Evolutionary conservation across 2,888 invertebrate genomes (phyloP).

Genomic region (Tachystola acroxantha): DNA sequence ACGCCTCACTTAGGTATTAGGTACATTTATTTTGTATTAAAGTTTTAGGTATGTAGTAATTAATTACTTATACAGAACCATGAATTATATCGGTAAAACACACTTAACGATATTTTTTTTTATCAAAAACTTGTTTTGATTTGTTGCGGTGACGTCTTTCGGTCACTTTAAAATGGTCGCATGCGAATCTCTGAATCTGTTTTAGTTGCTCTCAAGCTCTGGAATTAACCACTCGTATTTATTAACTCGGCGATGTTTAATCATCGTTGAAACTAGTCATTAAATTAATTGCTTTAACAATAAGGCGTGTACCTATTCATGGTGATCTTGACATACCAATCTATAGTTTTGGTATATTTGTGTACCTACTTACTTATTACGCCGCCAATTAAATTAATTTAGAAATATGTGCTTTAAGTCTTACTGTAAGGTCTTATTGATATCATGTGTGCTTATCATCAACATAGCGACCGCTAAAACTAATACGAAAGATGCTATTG

Average conservation of each 20-base stretch:
- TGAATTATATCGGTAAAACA: too few species aligned
- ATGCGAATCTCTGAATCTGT: not conserved
- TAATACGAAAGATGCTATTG: conserved; percentile 39
- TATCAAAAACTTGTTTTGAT: conserved; percentile 47
- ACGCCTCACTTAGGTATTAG: too few species aligned
- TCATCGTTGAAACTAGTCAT: not conserved
- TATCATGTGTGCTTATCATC: conserved; percentile 24
- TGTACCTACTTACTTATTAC: not conserved
- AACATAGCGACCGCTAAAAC: conserved; percentile 24
- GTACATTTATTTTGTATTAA: too few species aligned
- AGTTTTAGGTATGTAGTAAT: too few species aligned
- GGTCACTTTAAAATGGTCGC: not conserved
- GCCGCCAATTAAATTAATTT: too few species aligned
- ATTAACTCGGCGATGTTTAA: not conserved
- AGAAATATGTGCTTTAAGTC: conserved; percentile 33
- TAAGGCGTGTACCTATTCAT: too few species aligned
- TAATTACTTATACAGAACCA: too few species aligned
- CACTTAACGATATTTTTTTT: conserved; percentile 16
- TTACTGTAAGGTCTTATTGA: conserved; percentile 19
- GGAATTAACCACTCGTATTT: conserved; percentile 18
- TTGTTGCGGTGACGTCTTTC: conserved; percentile 28
- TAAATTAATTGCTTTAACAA: not conserved
- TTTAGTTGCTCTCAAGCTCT: conserved; percentile 32
- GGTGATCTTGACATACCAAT: too few species aligned
- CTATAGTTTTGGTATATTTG: too few species aligned